Evolutionary conservation across 2,113 vertebrate species (phyloP), one percentile per base, ranked within the genome.

Genomic region (Motacilla tschutschensis): DNA sequence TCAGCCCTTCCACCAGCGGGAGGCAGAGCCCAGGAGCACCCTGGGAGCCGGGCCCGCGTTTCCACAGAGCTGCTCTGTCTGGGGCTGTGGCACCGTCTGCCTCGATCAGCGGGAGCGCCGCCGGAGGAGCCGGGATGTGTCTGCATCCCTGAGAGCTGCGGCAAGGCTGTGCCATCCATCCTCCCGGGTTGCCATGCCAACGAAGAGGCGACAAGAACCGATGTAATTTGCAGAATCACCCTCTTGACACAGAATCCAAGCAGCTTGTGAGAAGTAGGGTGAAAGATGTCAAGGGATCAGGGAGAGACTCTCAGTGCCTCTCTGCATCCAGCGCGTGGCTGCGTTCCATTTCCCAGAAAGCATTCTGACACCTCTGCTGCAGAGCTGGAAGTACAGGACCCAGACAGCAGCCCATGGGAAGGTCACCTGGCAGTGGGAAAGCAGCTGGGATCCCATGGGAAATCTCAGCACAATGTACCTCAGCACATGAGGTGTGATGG

Each of bases 191-290:
- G 93, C 90, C 84, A 93, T 94, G 94, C 93, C 94, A 91, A 93
- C 94, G 0, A 53, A 89, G 82, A 90, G 90, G 80, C 76, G 93
- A 84, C 88, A 88, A 85, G 88, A 83, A 81, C 86, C 9, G 14
- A 91, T 93, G 92, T 88, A 83, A 89, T 95, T 92, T 94, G 72
- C 87, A 88, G 92, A 91, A 94, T 91, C 91, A 93, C 90, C 91
- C 79, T 91, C 91, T 92, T 95, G 94, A 93, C 93, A 92, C 85
- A 89, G 79, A 87, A 91, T 80, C 88, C 83, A 72, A 82, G 86
- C 83, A 81, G 88, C 80, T 65, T 87, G 76, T 67, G 72, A 79
- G 59, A 65, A 85, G 83, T 17, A 58, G 88, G 83, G 86, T 70
- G 83, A 86, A 57, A 72, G 55, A 73, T 89, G 92, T 90, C 91